These are phyloP conservation scores for Philaethria dido DNA, from an alignment of 2,888 invertebrate genomes.

Conservation along the genomic window DNA sequence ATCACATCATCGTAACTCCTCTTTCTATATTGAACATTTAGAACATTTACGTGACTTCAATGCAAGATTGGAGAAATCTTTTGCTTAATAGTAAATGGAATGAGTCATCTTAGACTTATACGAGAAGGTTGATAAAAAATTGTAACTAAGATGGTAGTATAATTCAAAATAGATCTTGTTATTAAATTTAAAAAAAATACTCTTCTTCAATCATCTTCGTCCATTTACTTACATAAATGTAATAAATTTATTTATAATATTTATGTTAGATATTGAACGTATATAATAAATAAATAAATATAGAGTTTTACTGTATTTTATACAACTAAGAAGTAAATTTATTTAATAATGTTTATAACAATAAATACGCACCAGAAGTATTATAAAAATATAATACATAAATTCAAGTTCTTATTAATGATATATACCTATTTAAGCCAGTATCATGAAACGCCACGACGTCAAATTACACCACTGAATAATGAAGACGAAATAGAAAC, in stretches of 20 bases:
- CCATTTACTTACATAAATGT: too few relatives aligned
- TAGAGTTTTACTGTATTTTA: too few relatives aligned
- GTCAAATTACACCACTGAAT: background rate
- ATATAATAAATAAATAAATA: too few relatives aligned
- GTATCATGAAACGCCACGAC: background rate
- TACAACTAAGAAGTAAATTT: too few relatives aligned
- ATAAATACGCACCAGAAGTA: background rate
- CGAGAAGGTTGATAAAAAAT: background rate
- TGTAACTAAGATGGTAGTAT: too few relatives aligned
- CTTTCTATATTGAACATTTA: background rate
- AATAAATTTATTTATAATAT: too few relatives aligned
- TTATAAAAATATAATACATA: background rate
- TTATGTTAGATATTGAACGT: too few relatives aligned
- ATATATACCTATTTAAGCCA: conserved; percentile 9
- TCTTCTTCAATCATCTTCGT: background rate
- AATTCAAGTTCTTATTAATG: background rate
- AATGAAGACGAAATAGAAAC: background rate
- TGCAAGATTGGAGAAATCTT: conserved; percentile 46
- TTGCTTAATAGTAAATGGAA: conserved; percentile 55
- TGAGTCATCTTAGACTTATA: conserved; percentile 54
- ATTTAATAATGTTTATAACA: too few relatives aligned
- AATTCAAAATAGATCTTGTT: too few relatives aligned
- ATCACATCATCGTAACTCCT: background rate
- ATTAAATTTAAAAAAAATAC: background rate
- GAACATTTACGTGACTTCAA: conserved; percentile 1